A percentile compares a stretch with the other conserved stretches of the same genome.
These are phyloP conservation scores for Empidonax traillii DNA, from an alignment of 2,113 vertebrate species.

Conservation along the genomic window DNA sequence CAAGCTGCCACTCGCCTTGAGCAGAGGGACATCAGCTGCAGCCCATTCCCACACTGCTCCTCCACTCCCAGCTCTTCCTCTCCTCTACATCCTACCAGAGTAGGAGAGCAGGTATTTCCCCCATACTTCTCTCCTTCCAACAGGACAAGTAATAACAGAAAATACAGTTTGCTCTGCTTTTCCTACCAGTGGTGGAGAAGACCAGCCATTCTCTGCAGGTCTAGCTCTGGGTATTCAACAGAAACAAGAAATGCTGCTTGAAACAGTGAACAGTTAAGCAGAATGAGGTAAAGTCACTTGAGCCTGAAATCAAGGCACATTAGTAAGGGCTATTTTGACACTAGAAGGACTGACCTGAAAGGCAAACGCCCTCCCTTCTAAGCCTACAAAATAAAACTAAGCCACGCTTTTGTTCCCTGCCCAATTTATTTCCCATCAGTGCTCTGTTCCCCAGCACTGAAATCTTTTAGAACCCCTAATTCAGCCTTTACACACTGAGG, in stretches of 20 bases:
- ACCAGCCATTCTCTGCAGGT: neutral
- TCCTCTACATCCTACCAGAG: neutral
- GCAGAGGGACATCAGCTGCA: neutral
- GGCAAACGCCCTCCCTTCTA: neutral
- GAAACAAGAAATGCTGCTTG: neutral
- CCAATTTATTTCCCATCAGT: neutral
- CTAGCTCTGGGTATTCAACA: neutral
- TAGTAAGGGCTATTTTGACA: neutral
- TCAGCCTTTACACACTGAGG: neutral
- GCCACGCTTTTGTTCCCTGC: neutral
- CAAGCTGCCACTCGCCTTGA: neutral
- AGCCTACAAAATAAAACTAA: neutral
- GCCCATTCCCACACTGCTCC: neutral
- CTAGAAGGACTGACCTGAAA: neutral
- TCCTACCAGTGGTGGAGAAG: neutral
- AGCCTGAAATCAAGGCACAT: neutral
- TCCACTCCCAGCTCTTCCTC: neutral
- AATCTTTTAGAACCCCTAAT: neutral
- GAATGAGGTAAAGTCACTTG: neutral
- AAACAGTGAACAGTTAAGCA: neutral
- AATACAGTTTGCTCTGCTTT: neutral
- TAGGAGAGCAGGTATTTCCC: neutral
- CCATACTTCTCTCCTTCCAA: neutral
- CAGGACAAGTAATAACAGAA: neutral
- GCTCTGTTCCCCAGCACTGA: neutral